Conservation (phyloP, 2,113 vertebrate genomes). For the Epinephelus moara region DNA sequence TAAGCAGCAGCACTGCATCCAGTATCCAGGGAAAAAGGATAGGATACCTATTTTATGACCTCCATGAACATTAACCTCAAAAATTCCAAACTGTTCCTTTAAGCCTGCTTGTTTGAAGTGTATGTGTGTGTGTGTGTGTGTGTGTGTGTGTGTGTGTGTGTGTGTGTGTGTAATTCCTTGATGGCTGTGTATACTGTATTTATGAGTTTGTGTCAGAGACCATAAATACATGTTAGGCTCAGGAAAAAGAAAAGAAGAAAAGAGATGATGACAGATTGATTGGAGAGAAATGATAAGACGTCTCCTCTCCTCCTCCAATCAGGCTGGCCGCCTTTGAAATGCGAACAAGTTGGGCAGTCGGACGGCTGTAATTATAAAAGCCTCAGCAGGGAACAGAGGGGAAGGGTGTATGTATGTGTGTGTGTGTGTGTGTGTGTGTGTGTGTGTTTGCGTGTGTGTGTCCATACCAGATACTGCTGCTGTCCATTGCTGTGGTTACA, state of each 20-base stretch:
- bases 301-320: constrained; percentile 54
- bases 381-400: constrained; percentile 46
- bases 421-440: constrained; percentile 4
- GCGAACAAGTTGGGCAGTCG: constrained; percentile 50
- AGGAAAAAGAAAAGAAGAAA: constrained; percentile 8
- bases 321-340: constrained; percentile 56
- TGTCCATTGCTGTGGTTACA: constrained; percentile 1
- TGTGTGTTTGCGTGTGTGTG: background rate
- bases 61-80: background rate
- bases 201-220: constrained; percentile 4
- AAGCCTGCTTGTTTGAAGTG: background rate
- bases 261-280: constrained; percentile 47
- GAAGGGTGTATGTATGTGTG: constrained; percentile 9
- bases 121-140: background rate
- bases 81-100: background rate
- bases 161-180: background rate
- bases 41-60: background rate
- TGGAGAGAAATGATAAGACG: constrained; percentile 51
- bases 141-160: background rate
- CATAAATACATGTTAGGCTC: constrained; percentile 20
- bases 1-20: background rate
- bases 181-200: background rate
- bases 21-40: background rate
- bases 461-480: constrained; percentile 10
- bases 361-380: constrained; percentile 62